Conservation (phyloP, 2,113 vertebrate species). For the Phasianus colchicus region DNA sequence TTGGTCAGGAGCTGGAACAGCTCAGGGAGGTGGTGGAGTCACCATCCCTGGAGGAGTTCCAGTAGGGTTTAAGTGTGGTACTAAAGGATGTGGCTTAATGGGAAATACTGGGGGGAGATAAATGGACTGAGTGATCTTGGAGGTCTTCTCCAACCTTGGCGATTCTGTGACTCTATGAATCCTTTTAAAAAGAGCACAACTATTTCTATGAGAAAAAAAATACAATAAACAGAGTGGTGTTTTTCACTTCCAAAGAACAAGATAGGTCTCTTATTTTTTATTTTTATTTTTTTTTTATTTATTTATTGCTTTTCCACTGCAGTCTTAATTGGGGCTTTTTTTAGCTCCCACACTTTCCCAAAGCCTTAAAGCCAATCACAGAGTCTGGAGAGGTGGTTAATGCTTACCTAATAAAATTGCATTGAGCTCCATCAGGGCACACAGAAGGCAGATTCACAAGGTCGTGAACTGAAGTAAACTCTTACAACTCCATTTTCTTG, state of each 20-base stretch:
- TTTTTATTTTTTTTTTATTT: neutral
- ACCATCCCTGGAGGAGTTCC: too few species aligned
- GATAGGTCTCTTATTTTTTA: neutral
- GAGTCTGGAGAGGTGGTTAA: neutral
- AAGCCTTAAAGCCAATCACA: conserved; percentile 18
- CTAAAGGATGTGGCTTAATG: too few species aligned
- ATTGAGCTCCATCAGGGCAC: neutral
- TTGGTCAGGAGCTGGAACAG: too few species aligned
- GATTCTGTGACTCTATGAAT: too few species aligned
- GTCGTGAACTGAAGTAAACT: neutral
- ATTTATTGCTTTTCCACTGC: neutral
- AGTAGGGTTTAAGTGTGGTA: too few species aligned
- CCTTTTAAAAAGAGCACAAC: neutral
- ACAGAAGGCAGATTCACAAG: neutral
- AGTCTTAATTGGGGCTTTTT: neutral
- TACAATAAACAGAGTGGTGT: neutral
- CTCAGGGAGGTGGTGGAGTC: too few species aligned
- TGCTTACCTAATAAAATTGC: neutral
- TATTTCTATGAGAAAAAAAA: neutral
- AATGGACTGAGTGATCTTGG: too few species aligned
- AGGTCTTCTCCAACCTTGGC: too few species aligned
- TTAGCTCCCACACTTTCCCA: neutral
- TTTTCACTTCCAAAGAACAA: neutral
- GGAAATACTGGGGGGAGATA: too few species aligned
- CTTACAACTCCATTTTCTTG: neutral